phyloP scores from a whole-genome alignment of 2,888 invertebrate species.

The Apomyelois bistriatella region DNA sequence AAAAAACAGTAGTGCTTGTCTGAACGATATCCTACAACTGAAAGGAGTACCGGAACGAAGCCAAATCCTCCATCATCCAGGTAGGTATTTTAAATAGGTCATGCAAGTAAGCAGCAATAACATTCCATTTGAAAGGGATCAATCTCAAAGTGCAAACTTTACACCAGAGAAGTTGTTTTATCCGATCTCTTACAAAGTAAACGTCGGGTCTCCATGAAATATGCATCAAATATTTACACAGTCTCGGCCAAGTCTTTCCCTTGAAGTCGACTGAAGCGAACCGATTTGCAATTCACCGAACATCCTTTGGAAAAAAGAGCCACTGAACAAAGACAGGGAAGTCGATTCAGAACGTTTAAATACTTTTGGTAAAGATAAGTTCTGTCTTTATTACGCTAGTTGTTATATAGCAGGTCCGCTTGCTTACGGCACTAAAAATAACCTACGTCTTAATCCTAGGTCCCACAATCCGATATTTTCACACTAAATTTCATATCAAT shows the following conservation, averaged over 20 bases:
- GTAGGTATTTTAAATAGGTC: background rate
- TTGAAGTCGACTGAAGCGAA: conserved; percentile 69
- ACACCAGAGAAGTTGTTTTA: conserved; percentile 53
- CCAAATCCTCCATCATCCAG: no score
- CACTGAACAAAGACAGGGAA: conserved; percentile 56
- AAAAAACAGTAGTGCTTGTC: no score
- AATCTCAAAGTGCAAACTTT: conserved; percentile 32
- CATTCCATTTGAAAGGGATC: conserved; percentile 20
- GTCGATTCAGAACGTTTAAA: conserved; percentile 62
- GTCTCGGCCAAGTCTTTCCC: conserved; percentile 60
- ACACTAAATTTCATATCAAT: no score
- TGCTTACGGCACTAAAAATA: no score
- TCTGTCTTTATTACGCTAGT: background rate
- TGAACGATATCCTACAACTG: no score
- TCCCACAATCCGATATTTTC: no score
- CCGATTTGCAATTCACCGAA: conserved; percentile 76
- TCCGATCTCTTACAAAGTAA: conserved; percentile 68
- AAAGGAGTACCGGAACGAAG: no score
- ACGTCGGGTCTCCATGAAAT: conserved; percentile 69
- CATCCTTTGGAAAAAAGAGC: conserved; percentile 67
- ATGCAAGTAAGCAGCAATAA: background rate
- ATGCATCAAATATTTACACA: conserved; percentile 77
- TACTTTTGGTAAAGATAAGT: conserved; percentile 28
- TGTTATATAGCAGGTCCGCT: no score
- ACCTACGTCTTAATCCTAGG: no score